Evolutionary conservation across 2,113 vertebrate genomes (phyloP).

Genomic region (Cranoglanis bouderius): DNA sequence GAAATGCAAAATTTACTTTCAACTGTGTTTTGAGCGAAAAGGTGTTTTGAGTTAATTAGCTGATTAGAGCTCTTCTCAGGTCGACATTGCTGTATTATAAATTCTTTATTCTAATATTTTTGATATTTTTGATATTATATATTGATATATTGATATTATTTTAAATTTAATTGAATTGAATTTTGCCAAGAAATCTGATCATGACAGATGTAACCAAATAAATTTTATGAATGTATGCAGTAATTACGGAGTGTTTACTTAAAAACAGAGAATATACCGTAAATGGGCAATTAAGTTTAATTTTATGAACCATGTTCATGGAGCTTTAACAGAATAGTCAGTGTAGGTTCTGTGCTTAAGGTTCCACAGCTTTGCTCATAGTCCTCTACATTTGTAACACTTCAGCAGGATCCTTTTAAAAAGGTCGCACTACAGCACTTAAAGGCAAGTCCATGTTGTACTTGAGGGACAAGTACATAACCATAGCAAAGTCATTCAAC

Average conservation of each 20-base stretch:
- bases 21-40: too few species aligned
- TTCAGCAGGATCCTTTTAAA: neutral
- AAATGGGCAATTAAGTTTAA: neutral
- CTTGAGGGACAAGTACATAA: neutral
- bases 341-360: neutral
- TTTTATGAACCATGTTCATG: neutral
- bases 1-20: too few species aligned
- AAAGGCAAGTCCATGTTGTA: neutral
- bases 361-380: neutral
- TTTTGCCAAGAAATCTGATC: neutral
- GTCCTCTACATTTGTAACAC: neutral
- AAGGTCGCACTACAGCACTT: neutral
- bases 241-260: neutral
- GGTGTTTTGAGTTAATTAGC: too few species aligned
- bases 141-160: too few species aligned
- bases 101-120: too few species aligned
- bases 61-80: too few species aligned
- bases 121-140: too few species aligned
- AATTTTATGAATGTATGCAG: neutral
- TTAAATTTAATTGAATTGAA: too few species aligned
- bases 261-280: neutral
- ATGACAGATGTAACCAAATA: neutral
- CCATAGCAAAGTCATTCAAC: neutral
- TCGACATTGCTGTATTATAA: too few species aligned
- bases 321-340: neutral